phyloP scores from a whole-genome alignment of 2,113 vertebrate genomes.

The Nettapus auritus region DNA sequence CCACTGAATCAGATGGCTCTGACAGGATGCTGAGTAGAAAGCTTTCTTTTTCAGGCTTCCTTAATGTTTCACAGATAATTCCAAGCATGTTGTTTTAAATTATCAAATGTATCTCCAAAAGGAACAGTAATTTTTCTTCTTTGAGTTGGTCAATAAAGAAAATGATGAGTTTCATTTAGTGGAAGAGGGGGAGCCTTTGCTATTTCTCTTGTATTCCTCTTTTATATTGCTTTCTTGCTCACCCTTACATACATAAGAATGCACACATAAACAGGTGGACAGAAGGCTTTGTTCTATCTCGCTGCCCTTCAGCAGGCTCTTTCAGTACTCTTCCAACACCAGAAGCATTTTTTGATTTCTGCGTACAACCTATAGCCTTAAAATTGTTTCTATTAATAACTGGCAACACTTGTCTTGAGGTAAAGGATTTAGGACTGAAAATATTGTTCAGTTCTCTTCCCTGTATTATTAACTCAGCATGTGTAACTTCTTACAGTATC shows the following conservation, averaged over 20 bases:
- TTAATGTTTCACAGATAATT: not conserved
- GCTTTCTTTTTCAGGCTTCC: not conserved
- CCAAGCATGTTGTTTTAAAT: slow-evolving; percentile 45
- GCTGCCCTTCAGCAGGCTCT: not conserved
- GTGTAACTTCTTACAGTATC: not conserved
- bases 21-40: not conserved
- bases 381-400: not conserved
- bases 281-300: not conserved
- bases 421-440: not conserved
- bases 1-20: slow-evolving; percentile 29
- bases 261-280: not conserved
- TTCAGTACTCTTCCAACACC: not conserved
- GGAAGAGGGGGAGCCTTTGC: not conserved
- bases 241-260: not conserved
- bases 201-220: not conserved
- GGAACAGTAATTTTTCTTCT: not conserved
- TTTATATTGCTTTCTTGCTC: not conserved
- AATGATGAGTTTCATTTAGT: not conserved
- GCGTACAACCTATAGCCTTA: not conserved
- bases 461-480: not conserved
- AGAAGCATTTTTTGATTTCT: not conserved
- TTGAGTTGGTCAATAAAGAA: slow-evolving; percentile 1
- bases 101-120: slow-evolving; percentile 1
- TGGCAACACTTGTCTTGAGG: not conserved
- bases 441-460: not conserved